Evolutionary conservation across 2,113 vertebrate species (phyloP).

Genomic region (Ammodytes dubius): DNA sequence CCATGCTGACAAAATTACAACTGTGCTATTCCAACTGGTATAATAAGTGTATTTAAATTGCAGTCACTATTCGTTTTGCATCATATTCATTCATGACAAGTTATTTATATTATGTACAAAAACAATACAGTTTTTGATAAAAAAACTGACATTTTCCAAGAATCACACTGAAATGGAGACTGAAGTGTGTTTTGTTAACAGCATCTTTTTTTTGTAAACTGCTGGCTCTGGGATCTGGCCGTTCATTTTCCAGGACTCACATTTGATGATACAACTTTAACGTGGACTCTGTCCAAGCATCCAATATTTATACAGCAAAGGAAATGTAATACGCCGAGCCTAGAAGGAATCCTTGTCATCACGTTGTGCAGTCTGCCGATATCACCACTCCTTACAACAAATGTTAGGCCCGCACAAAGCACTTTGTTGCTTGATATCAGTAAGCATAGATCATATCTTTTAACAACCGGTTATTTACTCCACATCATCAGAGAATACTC

Average conservation of each 20-base stretch:
- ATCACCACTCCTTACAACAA: neutral
- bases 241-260: neutral
- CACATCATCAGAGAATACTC: neutral
- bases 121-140: neutral
- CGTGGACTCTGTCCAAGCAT: neutral
- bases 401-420: neutral
- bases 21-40: neutral
- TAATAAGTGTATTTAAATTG: neutral
- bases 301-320: conserved; percentile 3
- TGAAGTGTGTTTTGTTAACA: neutral
- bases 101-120: neutral
- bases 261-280: neutral
- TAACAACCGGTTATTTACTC: neutral
- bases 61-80: neutral
- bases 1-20: neutral
- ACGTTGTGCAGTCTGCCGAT: conserved; percentile 12
- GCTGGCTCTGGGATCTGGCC: too few relatives aligned
- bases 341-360: conserved; percentile 27
- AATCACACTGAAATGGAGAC: neutral
- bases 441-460: neutral
- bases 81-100: neutral
- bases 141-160: neutral
- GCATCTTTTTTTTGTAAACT: neutral
- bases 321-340: conserved; percentile 32
- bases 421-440: neutral